A percentile compares a stretch with the other conserved stretches of the same genome.
Evolutionary conservation across 1,140 invertebrate species (phyloP).

Genomic region (Drusus annulatus): DNA sequence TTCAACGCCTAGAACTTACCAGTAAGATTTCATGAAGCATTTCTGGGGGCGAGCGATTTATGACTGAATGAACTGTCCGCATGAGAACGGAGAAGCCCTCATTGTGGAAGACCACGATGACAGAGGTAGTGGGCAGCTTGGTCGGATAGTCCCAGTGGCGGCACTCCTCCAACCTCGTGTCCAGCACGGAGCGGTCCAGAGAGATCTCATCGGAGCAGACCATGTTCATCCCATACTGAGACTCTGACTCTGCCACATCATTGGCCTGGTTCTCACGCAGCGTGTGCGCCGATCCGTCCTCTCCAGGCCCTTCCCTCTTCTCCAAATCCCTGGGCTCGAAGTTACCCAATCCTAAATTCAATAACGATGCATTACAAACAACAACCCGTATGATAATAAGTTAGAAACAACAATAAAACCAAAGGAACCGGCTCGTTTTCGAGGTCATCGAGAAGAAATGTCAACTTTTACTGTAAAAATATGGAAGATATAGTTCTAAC

Average conservation of each 20-base stretch:
- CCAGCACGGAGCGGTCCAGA: slow-evolving; percentile 84
- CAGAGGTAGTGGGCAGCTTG: slow-evolving; percentile 90
- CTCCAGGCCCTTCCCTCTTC: slow-evolving; percentile 84
- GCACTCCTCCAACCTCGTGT: slow-evolving; percentile 91
- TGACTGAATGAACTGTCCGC: slow-evolving; percentile 96
- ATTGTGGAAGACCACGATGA: slow-evolving; percentile 99
- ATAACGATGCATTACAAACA: neutral
- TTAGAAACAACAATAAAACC: neutral
- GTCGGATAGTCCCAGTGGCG: slow-evolving; percentile 97
- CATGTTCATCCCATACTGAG: slow-evolving; percentile 98
- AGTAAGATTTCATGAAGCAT: slow-evolving; percentile 96
- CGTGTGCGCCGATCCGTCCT: slow-evolving; percentile 84
- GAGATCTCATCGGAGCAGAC: slow-evolving; percentile 95
- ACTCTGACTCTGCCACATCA: slow-evolving; percentile 80
- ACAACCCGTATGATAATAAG: neutral
- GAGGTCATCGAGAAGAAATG: slow-evolving; percentile 2
- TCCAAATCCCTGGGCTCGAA: slow-evolving; percentile 79
- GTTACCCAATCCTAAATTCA: slow-evolving; percentile 66
- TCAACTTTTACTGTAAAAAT: neutral
- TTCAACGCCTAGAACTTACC: no score
- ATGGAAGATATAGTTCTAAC: no score
- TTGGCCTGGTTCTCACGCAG: slow-evolving; percentile 83
- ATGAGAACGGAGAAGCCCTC: slow-evolving; percentile 97
- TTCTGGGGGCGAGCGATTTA: slow-evolving; percentile 92
- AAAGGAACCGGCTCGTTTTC: slow-evolving; percentile 4